Evolutionary conservation across 2,113 vertebrate genomes (phyloP), one percentile per base, ranked within the genome.

Genomic region (Perccottus glenii): DNA sequence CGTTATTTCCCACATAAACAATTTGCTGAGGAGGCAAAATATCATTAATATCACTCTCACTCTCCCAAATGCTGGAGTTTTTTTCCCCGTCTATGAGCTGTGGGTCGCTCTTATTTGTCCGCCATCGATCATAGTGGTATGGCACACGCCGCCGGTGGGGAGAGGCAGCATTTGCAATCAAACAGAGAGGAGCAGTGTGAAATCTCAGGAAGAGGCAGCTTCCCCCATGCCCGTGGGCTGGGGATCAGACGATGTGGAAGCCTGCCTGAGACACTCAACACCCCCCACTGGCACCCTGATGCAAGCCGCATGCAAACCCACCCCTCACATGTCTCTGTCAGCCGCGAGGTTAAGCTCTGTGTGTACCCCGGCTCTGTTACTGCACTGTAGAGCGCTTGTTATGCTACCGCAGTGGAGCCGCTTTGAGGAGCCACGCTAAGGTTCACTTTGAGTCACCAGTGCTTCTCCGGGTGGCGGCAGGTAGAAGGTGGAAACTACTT

Each of bases 181-280:
- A 92, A 92, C 89, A 78, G 82, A 87, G 85, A 85, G 81, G 73
- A 88, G 88, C 88, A 82, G 85, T 92, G 88, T 91, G 88, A 92
- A 90, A 91, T 91, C 88, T 90, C 90, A 91, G 88, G 89, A 90
- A 91, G 89, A 91, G 85, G 90, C 85, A 89, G 87, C 89, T 87
- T 87, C 85, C 90, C 88, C 86, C 82, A 83, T 88, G 84, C 88
- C 91, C 81, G 83, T 90, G 90, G 90, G 92, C 90, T 88, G 83
- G 85, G 89, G 92, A 92, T 92, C 91, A 93, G 90, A 92, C 86
- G 82, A 88, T 88, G 89, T 90, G 82, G 87, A 92, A 91, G 90
- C 87, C 90, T 91, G 90, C 87, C 88, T 89, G 88, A 89, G 87
- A 91, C 88, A 87, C 85, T 88, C 78, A 67, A 87, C 89, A 85